Conservation (phyloP, 2,888 invertebrate species). For the Prosopocoilus inquinatus region DNA sequence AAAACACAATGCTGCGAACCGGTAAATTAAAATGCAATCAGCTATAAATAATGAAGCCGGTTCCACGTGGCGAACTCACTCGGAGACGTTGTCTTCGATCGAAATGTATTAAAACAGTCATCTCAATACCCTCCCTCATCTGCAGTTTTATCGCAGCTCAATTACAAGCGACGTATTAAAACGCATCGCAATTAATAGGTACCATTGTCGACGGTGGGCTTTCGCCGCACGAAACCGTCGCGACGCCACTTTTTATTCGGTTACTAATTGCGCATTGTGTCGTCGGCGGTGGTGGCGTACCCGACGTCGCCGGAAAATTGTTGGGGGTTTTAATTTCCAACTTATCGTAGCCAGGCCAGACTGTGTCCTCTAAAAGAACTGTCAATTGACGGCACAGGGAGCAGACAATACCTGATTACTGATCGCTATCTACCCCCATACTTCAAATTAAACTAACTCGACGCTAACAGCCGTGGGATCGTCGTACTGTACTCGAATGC, state of each 20-base stretch:
- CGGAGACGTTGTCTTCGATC: conserved; percentile 33
- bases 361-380: conserved; percentile 25
- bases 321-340: conserved; percentile 5
- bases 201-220: background rate
- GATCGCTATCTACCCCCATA: conserved; percentile 40
- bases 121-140: conserved; percentile 27
- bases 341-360: background rate
- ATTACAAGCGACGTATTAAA: background rate
- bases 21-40: conserved; percentile 47
- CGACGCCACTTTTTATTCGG: background rate
- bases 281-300: background rate
- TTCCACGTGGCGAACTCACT: conserved; percentile 36
- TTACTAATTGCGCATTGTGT: background rate
- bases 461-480: conserved; percentile 29
- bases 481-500: conserved; percentile 27
- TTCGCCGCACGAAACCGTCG: background rate
- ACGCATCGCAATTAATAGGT: background rate
- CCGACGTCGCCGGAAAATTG: background rate
- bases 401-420: conserved; percentile 40
- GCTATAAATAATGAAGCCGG: conserved; percentile 42
- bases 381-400: conserved; percentile 30
- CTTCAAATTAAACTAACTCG: conserved; percentile 34
- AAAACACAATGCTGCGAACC: conserved; percentile 36
- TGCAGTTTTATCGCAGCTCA: conserved; percentile 21
- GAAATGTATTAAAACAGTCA: conserved; percentile 39